phyloP scores from a whole-genome alignment of 2,113 vertebrate genomes.

The Piaya cayana region DNA sequence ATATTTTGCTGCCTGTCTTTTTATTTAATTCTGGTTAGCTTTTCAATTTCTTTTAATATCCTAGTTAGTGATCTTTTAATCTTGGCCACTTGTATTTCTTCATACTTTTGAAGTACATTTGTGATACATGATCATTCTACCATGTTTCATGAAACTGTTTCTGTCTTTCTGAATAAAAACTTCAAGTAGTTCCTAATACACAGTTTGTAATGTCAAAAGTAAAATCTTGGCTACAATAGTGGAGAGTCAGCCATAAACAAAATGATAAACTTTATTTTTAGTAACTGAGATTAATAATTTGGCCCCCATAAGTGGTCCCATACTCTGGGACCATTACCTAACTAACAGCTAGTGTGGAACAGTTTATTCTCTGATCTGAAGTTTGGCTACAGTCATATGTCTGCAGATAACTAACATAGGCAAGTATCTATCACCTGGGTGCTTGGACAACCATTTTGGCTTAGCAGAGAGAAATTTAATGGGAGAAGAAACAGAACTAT shows the following conservation, averaged over 20 bases:
- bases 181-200: background rate
- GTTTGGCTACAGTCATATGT: background rate
- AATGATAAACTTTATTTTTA: background rate
- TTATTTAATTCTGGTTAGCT: background rate
- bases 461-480: background rate
- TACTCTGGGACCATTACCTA: background rate
- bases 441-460: background rate
- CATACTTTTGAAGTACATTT: background rate
- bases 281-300: background rate
- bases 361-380: background rate
- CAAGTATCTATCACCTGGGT: background rate
- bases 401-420: background rate
- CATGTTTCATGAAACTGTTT: background rate
- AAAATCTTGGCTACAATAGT: background rate
- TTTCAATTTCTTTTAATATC: background rate
- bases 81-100: background rate
- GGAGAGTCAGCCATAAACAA: background rate
- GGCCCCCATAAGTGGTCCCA: background rate
- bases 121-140: background rate
- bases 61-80: background rate
- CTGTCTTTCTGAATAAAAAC: background rate
- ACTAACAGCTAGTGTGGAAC: background rate
- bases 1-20: background rate
- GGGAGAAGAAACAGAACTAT: background rate
- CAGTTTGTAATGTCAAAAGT: background rate